Evolutionary conservation across 2,113 vertebrate species (phyloP).

Genomic region (Excalfactoria chinensis): DNA sequence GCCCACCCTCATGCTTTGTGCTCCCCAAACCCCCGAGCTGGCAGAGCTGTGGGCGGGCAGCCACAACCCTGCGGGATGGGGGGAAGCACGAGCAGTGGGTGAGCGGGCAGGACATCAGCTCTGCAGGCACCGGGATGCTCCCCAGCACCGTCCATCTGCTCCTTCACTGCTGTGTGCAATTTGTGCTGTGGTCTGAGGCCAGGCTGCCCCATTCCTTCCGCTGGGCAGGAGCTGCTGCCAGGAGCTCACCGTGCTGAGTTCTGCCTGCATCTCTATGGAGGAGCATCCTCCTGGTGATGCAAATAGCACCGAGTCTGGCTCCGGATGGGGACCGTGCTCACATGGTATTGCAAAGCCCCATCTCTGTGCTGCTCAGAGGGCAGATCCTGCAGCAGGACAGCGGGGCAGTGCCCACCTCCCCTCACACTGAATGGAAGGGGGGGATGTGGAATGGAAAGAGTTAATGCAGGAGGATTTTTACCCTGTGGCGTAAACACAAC

Average conservation of each 20-base stretch:
- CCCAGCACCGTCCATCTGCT: slow-evolving; percentile 49
- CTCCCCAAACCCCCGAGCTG: not conserved
- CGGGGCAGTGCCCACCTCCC: too few relatives aligned
- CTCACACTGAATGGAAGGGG: not conserved
- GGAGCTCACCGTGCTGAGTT: not conserved
- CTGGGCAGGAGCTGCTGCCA: not conserved
- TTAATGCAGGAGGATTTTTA: slow-evolving; percentile 58
- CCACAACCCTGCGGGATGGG: not conserved
- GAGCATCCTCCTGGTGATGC: not conserved
- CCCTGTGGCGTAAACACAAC: slow-evolving; percentile 77
- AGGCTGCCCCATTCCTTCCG: not conserved
- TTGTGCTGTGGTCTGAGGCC: not conserved
- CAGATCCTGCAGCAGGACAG: accelerated
- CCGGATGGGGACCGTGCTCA: not conserved
- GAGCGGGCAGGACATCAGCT: not conserved
- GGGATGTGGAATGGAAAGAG: not conserved
- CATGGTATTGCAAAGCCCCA: accelerated
- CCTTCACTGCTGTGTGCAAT: accelerated
- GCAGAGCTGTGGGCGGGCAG: not conserved
- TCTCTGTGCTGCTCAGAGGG: not conserved
- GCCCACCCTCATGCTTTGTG: not conserved
- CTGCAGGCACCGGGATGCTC: not conserved
- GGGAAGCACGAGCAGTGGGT: not conserved
- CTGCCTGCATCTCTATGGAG: not conserved
- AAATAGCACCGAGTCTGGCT: slow-evolving; percentile 8